Conservation (phyloP, 53 echinoderm and acorn worm genomes). For the Patiria pectinifera region DNA sequence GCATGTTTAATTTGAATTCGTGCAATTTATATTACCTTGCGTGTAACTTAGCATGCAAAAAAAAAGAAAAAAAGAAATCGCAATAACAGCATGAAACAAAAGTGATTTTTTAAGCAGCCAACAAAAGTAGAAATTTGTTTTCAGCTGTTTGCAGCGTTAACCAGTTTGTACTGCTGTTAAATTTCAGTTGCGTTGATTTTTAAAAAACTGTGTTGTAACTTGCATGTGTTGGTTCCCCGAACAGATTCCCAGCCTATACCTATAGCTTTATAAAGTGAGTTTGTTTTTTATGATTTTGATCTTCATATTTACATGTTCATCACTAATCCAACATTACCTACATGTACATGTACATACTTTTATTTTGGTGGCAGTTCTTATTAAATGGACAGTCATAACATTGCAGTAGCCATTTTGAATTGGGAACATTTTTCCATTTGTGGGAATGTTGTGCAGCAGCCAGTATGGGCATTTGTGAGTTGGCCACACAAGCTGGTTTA, state of each 20-base stretch:
- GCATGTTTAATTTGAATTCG: neutral
- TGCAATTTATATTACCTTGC: neutral
- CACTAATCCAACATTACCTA: neutral
- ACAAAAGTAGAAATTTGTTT: neutral
- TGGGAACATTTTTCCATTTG: neutral
- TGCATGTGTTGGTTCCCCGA: slow-evolving; percentile 55
- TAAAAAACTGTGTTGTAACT: neutral
- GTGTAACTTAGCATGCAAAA: neutral
- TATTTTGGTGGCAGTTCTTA: too few relatives aligned
- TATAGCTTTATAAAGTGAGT: slow-evolving; percentile 70
- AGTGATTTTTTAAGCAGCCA: neutral
- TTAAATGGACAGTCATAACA: neutral
- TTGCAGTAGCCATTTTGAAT: slow-evolving; percentile 24
- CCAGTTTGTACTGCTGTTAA: neutral
- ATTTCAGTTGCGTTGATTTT: neutral
- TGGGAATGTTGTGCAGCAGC: neutral
- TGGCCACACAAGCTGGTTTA: too few relatives aligned
- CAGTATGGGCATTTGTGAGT: too few relatives aligned
- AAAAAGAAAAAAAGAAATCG: neutral
- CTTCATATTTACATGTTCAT: neutral
- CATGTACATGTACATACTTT: neutral
- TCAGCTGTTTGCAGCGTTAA: neutral
- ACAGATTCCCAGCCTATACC: slow-evolving; percentile 57
- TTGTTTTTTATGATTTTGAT: slow-evolving; percentile 22
- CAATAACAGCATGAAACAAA: neutral